Evolutionary conservation across 1,140 invertebrate genomes (phyloP).

Genomic region (Atta colombica): DNA sequence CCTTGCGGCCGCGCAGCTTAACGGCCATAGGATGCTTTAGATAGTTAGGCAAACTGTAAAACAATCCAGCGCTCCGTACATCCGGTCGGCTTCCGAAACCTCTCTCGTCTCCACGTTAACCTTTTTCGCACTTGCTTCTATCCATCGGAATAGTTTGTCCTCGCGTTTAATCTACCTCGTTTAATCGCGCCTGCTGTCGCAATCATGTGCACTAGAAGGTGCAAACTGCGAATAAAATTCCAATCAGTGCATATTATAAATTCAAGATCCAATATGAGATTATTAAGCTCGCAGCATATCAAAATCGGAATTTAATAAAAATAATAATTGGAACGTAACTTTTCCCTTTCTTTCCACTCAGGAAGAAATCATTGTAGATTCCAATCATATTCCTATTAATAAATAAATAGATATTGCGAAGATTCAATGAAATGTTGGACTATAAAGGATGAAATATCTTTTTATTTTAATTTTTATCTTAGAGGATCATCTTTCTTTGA

Average conservation of each 20-base stretch:
- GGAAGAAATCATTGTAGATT: neutral
- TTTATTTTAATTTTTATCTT: neutral
- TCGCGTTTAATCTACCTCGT: constrained; percentile 58
- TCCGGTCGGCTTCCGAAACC: constrained; percentile 35
- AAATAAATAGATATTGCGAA: neutral
- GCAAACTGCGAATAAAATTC: constrained; percentile 36
- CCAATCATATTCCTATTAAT: neutral
- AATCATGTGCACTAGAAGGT: neutral
- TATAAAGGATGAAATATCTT: neutral
- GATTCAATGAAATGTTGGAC: neutral
- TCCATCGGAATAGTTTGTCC: constrained; percentile 66
- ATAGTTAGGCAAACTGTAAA: constrained; percentile 77
- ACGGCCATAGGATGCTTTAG: constrained; percentile 69
- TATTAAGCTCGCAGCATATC: neutral
- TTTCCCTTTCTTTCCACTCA: too few species aligned
- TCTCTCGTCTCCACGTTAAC: constrained; percentile 48
- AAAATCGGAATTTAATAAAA: constrained; percentile 1
- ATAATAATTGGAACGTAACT: neutral
- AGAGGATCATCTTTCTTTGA: neutral
- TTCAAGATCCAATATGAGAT: neutral
- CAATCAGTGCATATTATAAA: neutral
- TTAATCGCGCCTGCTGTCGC: neutral
- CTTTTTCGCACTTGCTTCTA: constrained; percentile 68
- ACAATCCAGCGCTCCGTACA: constrained; percentile 66
- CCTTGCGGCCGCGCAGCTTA: constrained; percentile 44